These are phyloP conservation scores for Leuciscus idus DNA, from an alignment of 2,113 vertebrate genomes.

Conservation along the genomic window DNA sequence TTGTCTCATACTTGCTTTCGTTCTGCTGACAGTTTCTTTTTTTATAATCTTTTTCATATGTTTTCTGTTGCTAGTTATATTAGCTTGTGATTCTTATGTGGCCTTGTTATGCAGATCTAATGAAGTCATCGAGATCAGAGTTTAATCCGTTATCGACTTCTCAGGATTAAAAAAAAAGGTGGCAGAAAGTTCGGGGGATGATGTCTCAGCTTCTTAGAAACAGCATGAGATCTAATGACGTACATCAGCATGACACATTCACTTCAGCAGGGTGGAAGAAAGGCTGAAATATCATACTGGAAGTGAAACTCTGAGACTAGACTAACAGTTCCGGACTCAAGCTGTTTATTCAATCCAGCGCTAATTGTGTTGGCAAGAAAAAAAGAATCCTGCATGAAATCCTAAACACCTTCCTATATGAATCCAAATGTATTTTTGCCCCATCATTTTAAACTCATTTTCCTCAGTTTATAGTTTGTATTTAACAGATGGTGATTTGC, in stretches of 20 bases:
- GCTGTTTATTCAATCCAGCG: slow-evolving; percentile 24
- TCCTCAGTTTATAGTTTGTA: not conserved
- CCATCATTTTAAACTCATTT: not conserved
- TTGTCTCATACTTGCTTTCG: not conserved
- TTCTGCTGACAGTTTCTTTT: slow-evolving; percentile 40
- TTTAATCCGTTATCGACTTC: not conserved
- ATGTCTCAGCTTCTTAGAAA: slow-evolving; percentile 15
- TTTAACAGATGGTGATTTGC: slow-evolving; percentile 16
- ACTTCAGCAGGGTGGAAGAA: slow-evolving; percentile 1
- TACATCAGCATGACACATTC: not conserved
- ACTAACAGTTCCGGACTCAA: slow-evolving; percentile 15
- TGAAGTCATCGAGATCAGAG: slow-evolving; percentile 9
- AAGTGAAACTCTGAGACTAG: not conserved
- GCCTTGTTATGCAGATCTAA: slow-evolving; percentile 11
- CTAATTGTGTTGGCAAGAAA: not conserved
- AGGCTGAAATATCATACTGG: not conserved
- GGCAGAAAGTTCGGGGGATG: not conserved
- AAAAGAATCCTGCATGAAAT: not conserved
- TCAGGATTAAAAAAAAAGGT: not conserved
- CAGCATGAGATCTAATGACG: not conserved
- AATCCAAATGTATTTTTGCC: not conserved
- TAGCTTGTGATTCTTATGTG: slow-evolving; percentile 14
- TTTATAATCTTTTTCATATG: slow-evolving; percentile 34
- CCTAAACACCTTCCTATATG: not conserved
- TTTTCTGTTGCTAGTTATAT: slow-evolving; percentile 21